Conservation (phyloP, 1,140 invertebrate species). For the Panulirus ornatus region DNA sequence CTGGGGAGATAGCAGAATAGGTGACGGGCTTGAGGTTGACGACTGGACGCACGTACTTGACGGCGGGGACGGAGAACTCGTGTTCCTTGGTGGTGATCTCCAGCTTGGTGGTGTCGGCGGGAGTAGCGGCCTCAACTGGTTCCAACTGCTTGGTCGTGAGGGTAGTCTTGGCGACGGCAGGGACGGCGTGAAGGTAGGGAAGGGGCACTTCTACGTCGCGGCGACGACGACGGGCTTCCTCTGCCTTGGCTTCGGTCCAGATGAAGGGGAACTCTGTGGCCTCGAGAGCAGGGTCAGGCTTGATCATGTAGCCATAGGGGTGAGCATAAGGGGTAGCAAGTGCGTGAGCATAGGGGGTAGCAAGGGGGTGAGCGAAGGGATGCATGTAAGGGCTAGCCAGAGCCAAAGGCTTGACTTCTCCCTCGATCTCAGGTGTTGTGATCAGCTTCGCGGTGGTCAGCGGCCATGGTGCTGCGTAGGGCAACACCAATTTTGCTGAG, state of each 20-base stretch:
- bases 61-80: background rate
- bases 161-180: background rate
- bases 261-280: conserved; percentile 17
- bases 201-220: conserved; percentile 30
- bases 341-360: background rate
- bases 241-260: background rate
- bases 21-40: conserved; percentile 5
- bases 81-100: conserved; percentile 18
- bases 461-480: conserved; percentile 19
- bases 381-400: background rate
- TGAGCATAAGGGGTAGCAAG: background rate
- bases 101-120: conserved; percentile 27
- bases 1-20: conserved; percentile 15
- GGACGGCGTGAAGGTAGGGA: conserved; percentile 12
- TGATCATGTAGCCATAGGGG: background rate
- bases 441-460: conserved; percentile 6
- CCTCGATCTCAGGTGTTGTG: background rate
- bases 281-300: background rate
- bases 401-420: background rate
- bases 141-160: conserved; percentile 28
- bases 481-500: conserved; percentile 22
- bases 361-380: conserved; percentile 4
- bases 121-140: background rate
- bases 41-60: conserved; percentile 16
- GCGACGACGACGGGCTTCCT: background rate